Evolutionary conservation across 1,140 invertebrate genomes (phyloP), one percentile per base, ranked within the genome.

Genomic region (Drosophila erecta): DNA sequence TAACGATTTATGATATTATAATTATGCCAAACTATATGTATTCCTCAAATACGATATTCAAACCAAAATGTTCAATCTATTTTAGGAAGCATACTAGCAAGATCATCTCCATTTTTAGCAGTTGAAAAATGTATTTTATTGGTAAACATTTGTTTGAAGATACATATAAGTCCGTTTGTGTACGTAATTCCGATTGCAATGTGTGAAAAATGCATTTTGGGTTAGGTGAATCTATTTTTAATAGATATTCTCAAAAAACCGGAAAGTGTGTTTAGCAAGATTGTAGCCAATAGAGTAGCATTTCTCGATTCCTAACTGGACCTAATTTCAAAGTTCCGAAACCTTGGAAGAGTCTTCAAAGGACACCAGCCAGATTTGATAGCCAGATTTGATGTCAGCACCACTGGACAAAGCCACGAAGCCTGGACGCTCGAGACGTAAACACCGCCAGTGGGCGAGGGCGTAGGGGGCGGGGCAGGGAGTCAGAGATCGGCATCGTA

Each of bases 401-500:
- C 53, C 41, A 24, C 8, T 14, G 10, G 30, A 30, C 40, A 20
- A 5, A 41, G 15, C 30, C 54, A 59, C 27, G 20, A 70, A 70
- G 57, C 50, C 66, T 70, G 66, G 66, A 70, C 66, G 47, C 33
- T 30, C 43, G 50, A 56, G 64, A 70, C 65, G 67, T 70, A 70
- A 70, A 70, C 67, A 70, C 46, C 40, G 71, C 15, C 35, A 50
- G 67, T 40, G 66, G 54, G 46, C 40, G 55, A 54, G 56, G 30
- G 30, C 33, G 69, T 11, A 59, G 22, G 49, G 12, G 43, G 30
- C 55, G 44, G 61, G 24, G 59, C 20, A 20, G 40, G 24, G 56
- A 73, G 60, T 50, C 17, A 43, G 70, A 53, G 62, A 86, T 75
- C 83, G 81, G 79, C 76, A 84, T 89, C 84, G 85, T 90, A 89